Percentiles rank a stretch among this genome's conserved stretches.
Evolutionary conservation across 1,140 invertebrate genomes (phyloP).

Genomic region (Patella vulgata): DNA sequence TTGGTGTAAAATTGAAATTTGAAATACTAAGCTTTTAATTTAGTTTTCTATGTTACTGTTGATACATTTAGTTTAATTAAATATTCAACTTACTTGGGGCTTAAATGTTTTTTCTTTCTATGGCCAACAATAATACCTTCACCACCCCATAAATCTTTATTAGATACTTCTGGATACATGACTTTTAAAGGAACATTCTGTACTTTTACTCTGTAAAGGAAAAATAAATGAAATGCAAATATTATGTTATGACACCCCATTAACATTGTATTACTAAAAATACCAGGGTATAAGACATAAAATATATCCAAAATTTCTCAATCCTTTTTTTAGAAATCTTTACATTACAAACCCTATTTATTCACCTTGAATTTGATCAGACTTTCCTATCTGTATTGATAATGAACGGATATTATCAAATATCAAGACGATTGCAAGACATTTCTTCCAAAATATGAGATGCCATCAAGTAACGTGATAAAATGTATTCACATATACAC

Average conservation of each 20-base stretch:
- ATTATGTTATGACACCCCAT: too few relatives aligned
- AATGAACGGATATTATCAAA: too few relatives aligned
- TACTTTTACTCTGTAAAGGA: conserved; percentile 45
- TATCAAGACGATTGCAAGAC: too few relatives aligned
- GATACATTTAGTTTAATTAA: neutral
- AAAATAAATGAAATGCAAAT: conserved; percentile 20
- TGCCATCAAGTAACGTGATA: too few relatives aligned
- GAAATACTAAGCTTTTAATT: too few relatives aligned
- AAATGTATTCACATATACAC: too few relatives aligned
- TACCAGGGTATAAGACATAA: conserved; percentile 3
- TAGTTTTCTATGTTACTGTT: too few relatives aligned
- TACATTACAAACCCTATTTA: neutral
- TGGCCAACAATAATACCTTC: conserved; percentile 94
- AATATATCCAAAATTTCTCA: conserved; percentile 13
- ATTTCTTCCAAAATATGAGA: too few relatives aligned
- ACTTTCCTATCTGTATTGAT: neutral
- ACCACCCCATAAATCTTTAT: conserved; percentile 94
- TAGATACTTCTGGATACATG: conserved; percentile 80
- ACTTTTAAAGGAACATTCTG: conserved; percentile 74
- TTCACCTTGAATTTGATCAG: neutral
- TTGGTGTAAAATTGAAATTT: too few relatives aligned
- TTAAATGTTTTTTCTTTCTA: conserved; percentile 69
- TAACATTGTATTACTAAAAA: too few relatives aligned
- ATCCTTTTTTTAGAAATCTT: neutral
- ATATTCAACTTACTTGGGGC: conserved; percentile 5